phyloP scores from a whole-genome alignment of 2,113 vertebrate genomes.

The Salminus brasiliensis region DNA sequence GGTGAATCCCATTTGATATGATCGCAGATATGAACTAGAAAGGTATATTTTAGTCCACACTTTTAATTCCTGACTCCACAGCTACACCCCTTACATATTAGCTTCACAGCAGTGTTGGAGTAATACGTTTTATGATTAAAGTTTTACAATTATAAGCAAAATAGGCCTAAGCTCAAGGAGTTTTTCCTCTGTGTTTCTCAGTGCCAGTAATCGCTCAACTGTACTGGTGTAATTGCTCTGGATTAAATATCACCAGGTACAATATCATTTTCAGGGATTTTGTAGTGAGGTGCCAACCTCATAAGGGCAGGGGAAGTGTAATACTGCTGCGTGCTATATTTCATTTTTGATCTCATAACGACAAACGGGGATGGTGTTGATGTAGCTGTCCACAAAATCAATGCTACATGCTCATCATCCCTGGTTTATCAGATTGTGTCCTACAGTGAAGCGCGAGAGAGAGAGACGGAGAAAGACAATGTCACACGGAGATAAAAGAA shows the following conservation, averaged over 20 bases:
- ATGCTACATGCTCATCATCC: conserved; percentile 35
- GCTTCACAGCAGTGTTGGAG: background rate
- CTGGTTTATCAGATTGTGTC: conserved; percentile 35
- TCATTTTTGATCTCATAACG: conserved; percentile 11
- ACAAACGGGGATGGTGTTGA: background rate
- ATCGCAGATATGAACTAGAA: too few relatives aligned
- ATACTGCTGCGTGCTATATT: conserved; percentile 18
- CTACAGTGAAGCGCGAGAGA: conserved; percentile 7
- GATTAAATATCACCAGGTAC: conserved; percentile 5
- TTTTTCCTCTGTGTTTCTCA: background rate
- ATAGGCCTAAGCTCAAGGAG: background rate
- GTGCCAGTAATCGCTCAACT: background rate
- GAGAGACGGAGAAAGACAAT: background rate
- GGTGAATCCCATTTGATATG: too few relatives aligned
- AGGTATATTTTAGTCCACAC: too few relatives aligned
- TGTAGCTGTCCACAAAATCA: conserved; percentile 22
- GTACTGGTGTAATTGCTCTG: background rate
- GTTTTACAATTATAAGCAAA: background rate
- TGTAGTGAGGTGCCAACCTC: background rate
- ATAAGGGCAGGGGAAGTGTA: conserved; percentile 23
- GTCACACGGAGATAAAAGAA: conserved; percentile 9
- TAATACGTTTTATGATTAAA: too few relatives aligned
- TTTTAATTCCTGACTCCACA: too few relatives aligned
- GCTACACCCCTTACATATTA: background rate
- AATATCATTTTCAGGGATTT: background rate